Percentiles rank a stretch among this genome's conserved stretches.
Evolutionary conservation across 2,797 vertebrate species (phyloP).

Genomic region (Sebastes minor): DNA sequence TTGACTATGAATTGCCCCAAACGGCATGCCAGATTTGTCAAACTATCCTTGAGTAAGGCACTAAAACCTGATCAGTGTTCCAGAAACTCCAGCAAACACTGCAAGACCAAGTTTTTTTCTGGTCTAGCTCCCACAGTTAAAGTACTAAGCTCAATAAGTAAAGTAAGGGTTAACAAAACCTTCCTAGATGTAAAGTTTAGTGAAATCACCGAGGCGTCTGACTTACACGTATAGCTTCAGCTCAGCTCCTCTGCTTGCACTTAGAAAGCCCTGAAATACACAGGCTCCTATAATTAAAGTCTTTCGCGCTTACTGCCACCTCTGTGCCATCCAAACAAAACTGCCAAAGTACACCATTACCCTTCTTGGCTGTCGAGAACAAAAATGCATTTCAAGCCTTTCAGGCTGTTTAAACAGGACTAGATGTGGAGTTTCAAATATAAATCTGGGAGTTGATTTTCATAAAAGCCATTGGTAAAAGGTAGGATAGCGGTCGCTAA

Average conservation of each 20-base stretch:
- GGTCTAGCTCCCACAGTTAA: neutral
- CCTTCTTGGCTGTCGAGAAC: slow-evolving; percentile 5
- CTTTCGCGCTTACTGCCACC: slow-evolving; percentile 2
- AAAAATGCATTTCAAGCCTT: slow-evolving; percentile 30
- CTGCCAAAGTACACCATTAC: slow-evolving; percentile 26
- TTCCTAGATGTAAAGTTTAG: neutral
- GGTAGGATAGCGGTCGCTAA: neutral
- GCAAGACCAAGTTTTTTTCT: neutral
- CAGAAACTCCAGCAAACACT: neutral
- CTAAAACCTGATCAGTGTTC: neutral
- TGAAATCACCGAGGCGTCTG: neutral
- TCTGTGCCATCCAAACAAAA: slow-evolving; percentile 29
- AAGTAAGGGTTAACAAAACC: neutral
- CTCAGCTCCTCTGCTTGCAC: slow-evolving; percentile 1
- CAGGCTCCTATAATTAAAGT: slow-evolving; percentile 11
- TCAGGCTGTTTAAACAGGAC: slow-evolving; percentile 29
- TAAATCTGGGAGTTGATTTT: slow-evolving; percentile 28
- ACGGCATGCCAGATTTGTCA: neutral
- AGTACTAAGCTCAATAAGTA: neutral
- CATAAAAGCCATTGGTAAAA: slow-evolving; percentile 16
- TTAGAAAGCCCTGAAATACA: slow-evolving; percentile 27
- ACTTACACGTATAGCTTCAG: neutral
- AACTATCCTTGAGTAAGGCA: neutral
- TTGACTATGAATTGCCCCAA: no score
- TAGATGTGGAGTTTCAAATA: neutral